phyloP scores from a whole-genome alignment of 1,140 invertebrate species.

The Drosophila asahinai region DNA sequence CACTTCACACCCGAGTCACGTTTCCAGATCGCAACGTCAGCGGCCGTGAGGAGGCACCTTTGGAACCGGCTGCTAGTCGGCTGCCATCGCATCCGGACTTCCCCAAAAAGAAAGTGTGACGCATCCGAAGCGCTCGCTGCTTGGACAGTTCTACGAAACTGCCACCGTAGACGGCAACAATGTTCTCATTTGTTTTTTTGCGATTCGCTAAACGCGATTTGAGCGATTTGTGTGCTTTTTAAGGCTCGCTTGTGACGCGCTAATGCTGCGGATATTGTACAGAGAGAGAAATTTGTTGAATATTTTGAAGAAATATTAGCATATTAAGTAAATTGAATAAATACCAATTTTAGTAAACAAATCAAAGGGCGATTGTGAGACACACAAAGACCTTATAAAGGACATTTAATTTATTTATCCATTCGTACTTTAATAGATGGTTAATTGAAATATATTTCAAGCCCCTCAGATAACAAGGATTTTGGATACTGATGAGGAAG shows the following conservation, averaged over 20 bases:
- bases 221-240: slow-evolving; percentile 6
- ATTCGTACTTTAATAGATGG: too few species aligned
- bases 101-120: slow-evolving; percentile 80
- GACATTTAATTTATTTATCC: too few species aligned
- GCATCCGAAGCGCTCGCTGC: slow-evolving; percentile 22
- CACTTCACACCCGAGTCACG: slow-evolving; percentile 58
- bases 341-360: too few species aligned
- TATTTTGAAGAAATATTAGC: not conserved
- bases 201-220: not conserved
- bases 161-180: slow-evolving; percentile 5
- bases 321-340: not conserved
- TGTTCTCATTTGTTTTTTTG: slow-evolving; percentile 27
- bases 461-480: too few species aligned
- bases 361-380: too few species aligned
- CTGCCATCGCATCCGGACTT: slow-evolving; percentile 50
- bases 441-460: too few species aligned
- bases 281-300: not conserved
- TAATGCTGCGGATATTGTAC: slow-evolving; percentile 1
- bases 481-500: too few species aligned
- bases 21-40: slow-evolving; percentile 45
- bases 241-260: slow-evolving; percentile 29
- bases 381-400: too few species aligned
- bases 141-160: slow-evolving; percentile 24
- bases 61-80: slow-evolving; percentile 43
- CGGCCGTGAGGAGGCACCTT: slow-evolving; percentile 41